These are phyloP conservation scores for Asarcornis scutulata DNA, from an alignment of 2,113 vertebrate genomes.

Conservation along the genomic window DNA sequence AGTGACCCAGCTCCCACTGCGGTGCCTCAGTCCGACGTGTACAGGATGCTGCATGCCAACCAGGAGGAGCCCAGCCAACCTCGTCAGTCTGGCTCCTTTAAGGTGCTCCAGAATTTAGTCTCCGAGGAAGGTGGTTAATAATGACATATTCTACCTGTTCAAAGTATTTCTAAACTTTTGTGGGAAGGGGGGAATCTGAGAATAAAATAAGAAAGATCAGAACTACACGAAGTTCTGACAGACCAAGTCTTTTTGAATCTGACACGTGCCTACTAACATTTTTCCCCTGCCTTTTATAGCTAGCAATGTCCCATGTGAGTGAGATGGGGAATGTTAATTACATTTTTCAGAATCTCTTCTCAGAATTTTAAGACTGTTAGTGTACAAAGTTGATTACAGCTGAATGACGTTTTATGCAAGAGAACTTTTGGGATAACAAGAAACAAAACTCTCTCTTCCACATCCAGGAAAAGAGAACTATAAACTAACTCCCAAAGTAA, in stretches of 20 bases:
- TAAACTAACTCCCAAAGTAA: background rate
- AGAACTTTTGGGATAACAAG: background rate
- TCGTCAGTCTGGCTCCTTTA: constrained; percentile 95
- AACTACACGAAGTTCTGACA: background rate
- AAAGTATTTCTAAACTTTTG: background rate
- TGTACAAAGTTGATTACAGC: background rate
- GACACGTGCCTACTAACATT: background rate
- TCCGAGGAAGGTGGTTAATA: constrained; percentile 88
- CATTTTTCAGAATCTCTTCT: background rate
- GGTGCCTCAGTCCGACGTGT: constrained; percentile 92
- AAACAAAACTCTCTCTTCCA: background rate
- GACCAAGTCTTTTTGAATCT: background rate
- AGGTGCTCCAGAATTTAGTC: constrained; percentile 92
- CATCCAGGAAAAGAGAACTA: background rate
- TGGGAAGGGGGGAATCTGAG: background rate
- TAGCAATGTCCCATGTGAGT: background rate
- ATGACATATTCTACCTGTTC: background rate
- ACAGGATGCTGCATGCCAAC: constrained; percentile 89
- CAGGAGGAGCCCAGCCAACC: constrained; percentile 84
- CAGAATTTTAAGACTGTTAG: background rate
- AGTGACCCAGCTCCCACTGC: constrained; percentile 81
- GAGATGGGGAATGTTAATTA: background rate
- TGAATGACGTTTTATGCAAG: background rate
- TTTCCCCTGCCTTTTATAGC: background rate
- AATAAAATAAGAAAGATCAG: background rate